A percentile compares a stretch with the other conserved stretches of the same genome.
Conservation (phyloP, 2,797 vertebrate genomes). For the Decapterus maruadsi region DNA sequence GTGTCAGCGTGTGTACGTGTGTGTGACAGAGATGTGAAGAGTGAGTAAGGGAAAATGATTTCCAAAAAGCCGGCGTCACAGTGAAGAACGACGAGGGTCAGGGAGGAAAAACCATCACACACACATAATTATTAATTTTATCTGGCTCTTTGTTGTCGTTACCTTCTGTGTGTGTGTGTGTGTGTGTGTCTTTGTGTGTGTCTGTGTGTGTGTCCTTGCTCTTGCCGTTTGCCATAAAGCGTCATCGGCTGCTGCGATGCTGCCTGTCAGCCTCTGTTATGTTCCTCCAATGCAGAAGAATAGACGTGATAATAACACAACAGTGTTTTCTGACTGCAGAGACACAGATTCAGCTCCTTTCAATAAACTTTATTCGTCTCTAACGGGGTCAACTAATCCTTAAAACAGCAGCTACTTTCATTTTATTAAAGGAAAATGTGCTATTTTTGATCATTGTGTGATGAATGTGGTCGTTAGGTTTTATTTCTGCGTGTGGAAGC, state of each 20-base stretch:
- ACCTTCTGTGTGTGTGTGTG: background rate
- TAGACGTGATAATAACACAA: background rate
- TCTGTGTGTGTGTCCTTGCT: background rate
- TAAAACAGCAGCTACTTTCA: background rate
- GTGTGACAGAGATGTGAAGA: too few species aligned
- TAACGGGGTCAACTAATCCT: background rate
- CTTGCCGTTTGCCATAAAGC: background rate
- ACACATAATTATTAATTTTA: background rate
- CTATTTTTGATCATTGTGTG: background rate
- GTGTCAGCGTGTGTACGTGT: too few species aligned
- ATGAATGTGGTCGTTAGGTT: background rate
- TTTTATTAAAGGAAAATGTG: background rate
- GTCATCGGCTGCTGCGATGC: background rate
- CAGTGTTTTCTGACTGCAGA: background rate
- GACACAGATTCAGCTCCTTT: background rate
- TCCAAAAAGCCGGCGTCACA: background rate
- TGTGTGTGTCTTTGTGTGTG: too few species aligned
- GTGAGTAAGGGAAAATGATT: background rate
- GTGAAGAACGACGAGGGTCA: background rate
- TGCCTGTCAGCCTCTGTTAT: background rate
- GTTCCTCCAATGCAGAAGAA: background rate
- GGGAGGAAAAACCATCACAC: background rate
- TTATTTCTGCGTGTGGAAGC: background rate
- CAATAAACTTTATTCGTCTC: background rate
- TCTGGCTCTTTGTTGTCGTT: background rate